Base-by-base conservation (phyloP, 1,140 invertebrate genomes). In the Leptopilina boulardi region DNA sequence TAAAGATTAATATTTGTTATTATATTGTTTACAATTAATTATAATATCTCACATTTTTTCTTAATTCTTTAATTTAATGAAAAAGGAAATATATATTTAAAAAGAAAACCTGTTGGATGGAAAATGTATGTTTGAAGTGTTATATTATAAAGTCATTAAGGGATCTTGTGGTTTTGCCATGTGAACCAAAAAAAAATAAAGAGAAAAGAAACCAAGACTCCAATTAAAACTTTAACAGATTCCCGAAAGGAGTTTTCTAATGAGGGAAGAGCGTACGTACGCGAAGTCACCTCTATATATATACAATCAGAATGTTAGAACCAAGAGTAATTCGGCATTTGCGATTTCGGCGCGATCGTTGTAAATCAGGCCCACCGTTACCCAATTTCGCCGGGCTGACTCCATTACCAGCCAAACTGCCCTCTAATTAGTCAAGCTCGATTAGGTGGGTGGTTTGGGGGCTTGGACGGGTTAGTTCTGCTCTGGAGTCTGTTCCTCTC, bases 381-480 rank as follows among this genome's bases (percentile, higher is more conserved):
- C 77, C 84, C 83, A 86, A 87, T 86, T 88, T 87, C 81, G 71
- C 77, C 77, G 76, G 76, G 79, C 80, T 84, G 84, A 88, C 83
- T 88, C 84, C 85, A 89, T 90, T 89, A 89, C 84, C 84, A 88
- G 81, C 74, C 80, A 84, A 30, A 87, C 85, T 86, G 82, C 78
- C 83, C 85, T 87, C 86, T 90, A 89, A 90, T 90, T 90, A 89
- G 86, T 85, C 87, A 87, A 83, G 86, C 86, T 87, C 86, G 84
- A 89, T 90, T 90, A 90, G 85, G 80, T 74, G 81, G 78, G 47
- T 75, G 51, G 72, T 18, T 38, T 51, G 75, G 70, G 47, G 70
- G 47, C 18, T 18, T 44, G 77, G 77, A 21, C 44, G 72, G 41
- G 54, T 30, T 51, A 59, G 56, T 30, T 66, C 23, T 66, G 23